phyloP scores from a whole-genome alignment of 2,797 vertebrate genomes.

The Hypotaenidia philippensis region DNA sequence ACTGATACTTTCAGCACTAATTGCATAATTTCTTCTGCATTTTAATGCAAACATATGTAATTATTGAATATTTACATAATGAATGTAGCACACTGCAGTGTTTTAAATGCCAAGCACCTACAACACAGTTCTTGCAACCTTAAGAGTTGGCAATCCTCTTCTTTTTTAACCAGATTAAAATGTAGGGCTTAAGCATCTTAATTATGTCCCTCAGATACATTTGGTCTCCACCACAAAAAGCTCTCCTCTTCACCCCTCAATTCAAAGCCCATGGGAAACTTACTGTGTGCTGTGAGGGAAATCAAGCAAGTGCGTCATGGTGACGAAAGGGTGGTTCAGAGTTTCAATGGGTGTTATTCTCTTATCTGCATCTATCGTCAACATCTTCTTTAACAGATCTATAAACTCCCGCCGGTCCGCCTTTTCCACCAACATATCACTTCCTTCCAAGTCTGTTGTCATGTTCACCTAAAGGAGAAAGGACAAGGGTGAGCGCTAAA shows the following conservation, averaged over 20 bases:
- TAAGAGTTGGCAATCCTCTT: neutral
- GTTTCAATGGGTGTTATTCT: conserved; percentile 98
- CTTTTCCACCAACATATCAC: conserved; percentile 97
- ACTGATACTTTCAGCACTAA: conserved; percentile 39
- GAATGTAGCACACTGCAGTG: neutral
- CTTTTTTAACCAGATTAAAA: neutral
- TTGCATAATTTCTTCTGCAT: conserved; percentile 49
- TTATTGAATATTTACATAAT: conserved; percentile 69
- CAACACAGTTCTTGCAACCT: conserved; percentile 17
- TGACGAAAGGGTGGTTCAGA: conserved; percentile 97
- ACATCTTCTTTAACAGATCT: conserved; percentile 98
- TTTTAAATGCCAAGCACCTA: conserved; percentile 44
- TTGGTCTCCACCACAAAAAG: neutral
- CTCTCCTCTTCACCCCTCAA: neutral
- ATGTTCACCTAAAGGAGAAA: conserved; percentile 92
- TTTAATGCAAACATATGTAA: conserved; percentile 60
- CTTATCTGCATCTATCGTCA: conserved; percentile 98
- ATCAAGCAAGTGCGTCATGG: conserved; percentile 96
- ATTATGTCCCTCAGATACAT: neutral
- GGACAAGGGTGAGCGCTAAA: neutral
- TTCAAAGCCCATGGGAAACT: conserved; percentile 9
- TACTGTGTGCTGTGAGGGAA: conserved; percentile 99
- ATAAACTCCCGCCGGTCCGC: conserved; percentile 98
- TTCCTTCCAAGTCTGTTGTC: conserved; percentile 95
- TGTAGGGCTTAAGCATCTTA: neutral